These are phyloP conservation scores for Leucoptera coffeella DNA, from an alignment of 2,888 invertebrate species.

Conservation along the genomic window DNA sequence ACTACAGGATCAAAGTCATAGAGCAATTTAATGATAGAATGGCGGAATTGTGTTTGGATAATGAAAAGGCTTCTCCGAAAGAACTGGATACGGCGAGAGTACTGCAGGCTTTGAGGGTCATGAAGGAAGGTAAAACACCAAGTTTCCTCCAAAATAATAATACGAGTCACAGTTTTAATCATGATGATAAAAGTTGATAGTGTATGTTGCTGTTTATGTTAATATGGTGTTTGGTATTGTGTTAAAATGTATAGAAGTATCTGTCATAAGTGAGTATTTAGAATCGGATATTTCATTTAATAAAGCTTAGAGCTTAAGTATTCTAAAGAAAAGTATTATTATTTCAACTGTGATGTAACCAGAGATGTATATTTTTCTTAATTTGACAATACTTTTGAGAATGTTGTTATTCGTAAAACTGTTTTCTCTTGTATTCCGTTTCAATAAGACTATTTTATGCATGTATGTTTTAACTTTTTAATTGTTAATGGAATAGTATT, in stretches of 20 bases:
- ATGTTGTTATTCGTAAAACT: no score
- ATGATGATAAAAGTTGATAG: constrained; percentile 27
- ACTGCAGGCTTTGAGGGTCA: constrained; percentile 77
- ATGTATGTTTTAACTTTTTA: no score
- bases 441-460: no score
- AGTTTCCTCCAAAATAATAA: constrained; percentile 47
- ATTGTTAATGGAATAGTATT: no score
- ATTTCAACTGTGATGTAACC: no score
- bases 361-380: no score
- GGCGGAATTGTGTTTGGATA: constrained; percentile 79
- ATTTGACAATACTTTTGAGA: no score
- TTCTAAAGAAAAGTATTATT: no score
- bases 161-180: constrained; percentile 32
- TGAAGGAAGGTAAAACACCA: constrained; percentile 63
- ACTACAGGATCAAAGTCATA: constrained; percentile 86
- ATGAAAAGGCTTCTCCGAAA: constrained; percentile 76
- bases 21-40: constrained; percentile 82
- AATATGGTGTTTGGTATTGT: no score
- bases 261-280: background rate
- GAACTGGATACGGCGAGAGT: constrained; percentile 91
- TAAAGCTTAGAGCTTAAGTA: background rate
- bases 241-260: background rate
- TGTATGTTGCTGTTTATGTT: constrained; percentile 8
- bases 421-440: no score
- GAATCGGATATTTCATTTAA: background rate